Base-by-base conservation (phyloP, 1,140 invertebrate species). In the Microplitis mediator region DNA sequence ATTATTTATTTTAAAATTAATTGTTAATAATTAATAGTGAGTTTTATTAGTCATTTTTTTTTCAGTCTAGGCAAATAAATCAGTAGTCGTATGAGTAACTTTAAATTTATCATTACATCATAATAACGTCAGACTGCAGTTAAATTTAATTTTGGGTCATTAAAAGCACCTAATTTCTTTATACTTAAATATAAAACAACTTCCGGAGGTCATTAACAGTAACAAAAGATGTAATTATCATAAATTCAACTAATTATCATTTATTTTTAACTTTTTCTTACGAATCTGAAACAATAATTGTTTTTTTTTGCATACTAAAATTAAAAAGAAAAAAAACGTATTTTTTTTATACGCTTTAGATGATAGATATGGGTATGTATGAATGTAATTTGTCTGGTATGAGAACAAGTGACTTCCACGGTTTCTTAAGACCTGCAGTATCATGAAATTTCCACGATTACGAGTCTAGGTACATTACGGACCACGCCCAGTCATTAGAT, bases 401-500 rank as follows among this genome's bases (percentile, higher is more conserved):
- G 56, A 58, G 14, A 58, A 58, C 56, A 31, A 31, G 23, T 35
- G 60, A 60, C 58, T 60, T 67, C 39, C 31, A 35, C 52, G 65
- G n/a, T 58, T 23, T 23, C 23, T 32, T 45, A 58, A 54, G 35
- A 45, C 50, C 51, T 60, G 62, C 23, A 34, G 62, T 45, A 51
- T 23, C 52, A 64, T 35, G 67, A 35, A 56, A 35, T 74, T 72
- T 65, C 65, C 69, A 73, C 69, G 54, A 50, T 74, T 72, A 63
- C 63, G 61, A 61, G 65, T 54, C 63, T 62, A 71, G 69, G 70
- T 74, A 52, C 51, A 73, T 45, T 45, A 74, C 71, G 60, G 60
- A 71, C 78, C 79, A 80, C 79, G 74, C 79, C 79, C 74, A 75
- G 60, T 66, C 67, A 74, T 80, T 80, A 78, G 75, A 78, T 78